A percentile compares a stretch with the other conserved stretches of the same genome.
These are phyloP conservation scores for Anthopleura xanthogrammica DNA, from an alignment of 92 coral and sea anemone species.

Conservation along the genomic window DNA sequence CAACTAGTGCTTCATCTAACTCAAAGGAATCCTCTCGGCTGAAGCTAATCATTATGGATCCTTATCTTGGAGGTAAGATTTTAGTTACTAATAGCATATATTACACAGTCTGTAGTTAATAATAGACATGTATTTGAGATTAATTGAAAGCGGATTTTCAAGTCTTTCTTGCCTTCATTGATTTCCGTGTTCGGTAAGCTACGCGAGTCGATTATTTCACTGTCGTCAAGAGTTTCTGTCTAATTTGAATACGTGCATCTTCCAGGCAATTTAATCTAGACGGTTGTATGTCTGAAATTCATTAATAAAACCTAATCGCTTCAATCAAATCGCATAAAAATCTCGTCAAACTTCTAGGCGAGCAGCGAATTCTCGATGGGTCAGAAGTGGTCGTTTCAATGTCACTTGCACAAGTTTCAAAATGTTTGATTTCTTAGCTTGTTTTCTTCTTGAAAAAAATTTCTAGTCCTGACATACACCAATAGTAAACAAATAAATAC, in stretches of 20 bases:
- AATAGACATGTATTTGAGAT: not conserved
- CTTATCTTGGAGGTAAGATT: not conserved
- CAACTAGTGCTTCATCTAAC: slow-evolving; percentile 1
- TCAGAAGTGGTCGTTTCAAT: not conserved
- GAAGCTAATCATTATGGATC: not conserved
- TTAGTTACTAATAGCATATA: not conserved
- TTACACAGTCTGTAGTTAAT: not conserved
- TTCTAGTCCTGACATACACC: not conserved
- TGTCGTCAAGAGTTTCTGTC: too few species aligned
- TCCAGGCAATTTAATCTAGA: not conserved
- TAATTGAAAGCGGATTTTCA: not conserved
- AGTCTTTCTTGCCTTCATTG: not conserved
- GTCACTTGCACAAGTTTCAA: not conserved
- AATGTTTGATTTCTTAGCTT: not conserved
- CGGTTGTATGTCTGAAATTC: not conserved
- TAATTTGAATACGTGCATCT: too few species aligned
- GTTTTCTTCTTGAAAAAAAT: not conserved
- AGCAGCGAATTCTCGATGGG: not conserved
- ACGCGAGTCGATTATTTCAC: not conserved
- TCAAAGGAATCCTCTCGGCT: not conserved
- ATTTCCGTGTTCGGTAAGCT: not conserved
- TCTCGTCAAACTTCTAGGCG: not conserved
- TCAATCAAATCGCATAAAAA: not conserved
- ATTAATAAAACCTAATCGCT: not conserved
- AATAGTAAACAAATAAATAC: not conserved